Conservation (phyloP, 2,888 invertebrate genomes). For the Apotomis capreana region DNA sequence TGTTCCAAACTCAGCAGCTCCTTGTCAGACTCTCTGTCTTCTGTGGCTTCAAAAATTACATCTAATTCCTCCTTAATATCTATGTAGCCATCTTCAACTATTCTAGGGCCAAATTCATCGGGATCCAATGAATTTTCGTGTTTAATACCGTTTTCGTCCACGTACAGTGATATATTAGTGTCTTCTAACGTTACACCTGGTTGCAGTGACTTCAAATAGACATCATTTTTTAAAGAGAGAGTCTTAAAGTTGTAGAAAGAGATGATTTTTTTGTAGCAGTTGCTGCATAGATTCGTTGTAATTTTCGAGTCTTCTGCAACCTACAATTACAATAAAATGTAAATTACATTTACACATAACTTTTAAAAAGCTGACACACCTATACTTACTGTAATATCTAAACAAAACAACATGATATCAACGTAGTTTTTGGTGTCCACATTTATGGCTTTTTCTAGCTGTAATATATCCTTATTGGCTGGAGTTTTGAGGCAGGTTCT, state of each 20-base stretch:
- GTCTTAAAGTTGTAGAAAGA: slow-evolving; percentile 67
- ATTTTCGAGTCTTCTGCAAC: slow-evolving; percentile 54
- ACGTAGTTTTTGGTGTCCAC: slow-evolving; percentile 49
- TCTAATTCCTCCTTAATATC: slow-evolving; percentile 49
- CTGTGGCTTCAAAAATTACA: slow-evolving; percentile 37
- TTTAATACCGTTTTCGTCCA: slow-evolving; percentile 42
- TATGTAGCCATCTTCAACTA: slow-evolving; percentile 44
- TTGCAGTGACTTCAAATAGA: slow-evolving; percentile 53
- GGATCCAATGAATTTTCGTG: slow-evolving; percentile 36
- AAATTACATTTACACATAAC: neutral
- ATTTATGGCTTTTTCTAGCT: slow-evolving; percentile 50
- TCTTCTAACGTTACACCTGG: slow-evolving; percentile 30
- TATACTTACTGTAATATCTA: slow-evolving; percentile 64
- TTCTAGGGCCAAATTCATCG: slow-evolving; percentile 38
- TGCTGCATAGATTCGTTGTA: slow-evolving; percentile 63
- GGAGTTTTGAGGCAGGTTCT: slow-evolving; percentile 60
- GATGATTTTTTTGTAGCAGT: slow-evolving; percentile 65
- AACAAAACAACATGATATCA: slow-evolving; percentile 65
- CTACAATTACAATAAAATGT: slow-evolving; percentile 49
- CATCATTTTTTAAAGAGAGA: slow-evolving; percentile 63
- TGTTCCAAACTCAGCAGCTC: slow-evolving; percentile 66
- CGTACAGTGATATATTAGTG: slow-evolving; percentile 49
- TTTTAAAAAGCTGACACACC: too few species aligned
- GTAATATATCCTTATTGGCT: slow-evolving; percentile 57
- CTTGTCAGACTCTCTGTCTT: slow-evolving; percentile 61